These are phyloP conservation scores for Rissa tridactyla DNA, from an alignment of 2,113 vertebrate genomes.

Conservation along the genomic window DNA sequence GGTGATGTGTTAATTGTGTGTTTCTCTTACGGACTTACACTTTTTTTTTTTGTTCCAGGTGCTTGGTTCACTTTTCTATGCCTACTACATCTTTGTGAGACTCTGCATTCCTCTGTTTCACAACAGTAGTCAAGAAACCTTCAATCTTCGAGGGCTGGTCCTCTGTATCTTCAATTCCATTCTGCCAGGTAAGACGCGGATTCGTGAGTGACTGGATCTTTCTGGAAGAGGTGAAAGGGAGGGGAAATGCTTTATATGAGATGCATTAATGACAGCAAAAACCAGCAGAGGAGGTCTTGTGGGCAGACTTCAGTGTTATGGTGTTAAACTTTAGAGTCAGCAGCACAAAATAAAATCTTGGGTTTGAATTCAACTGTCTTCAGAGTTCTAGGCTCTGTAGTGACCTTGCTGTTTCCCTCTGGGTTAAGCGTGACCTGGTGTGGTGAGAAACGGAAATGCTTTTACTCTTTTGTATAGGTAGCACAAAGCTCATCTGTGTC, in stretches of 20 bases:
- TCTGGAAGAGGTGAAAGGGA: not conserved
- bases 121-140: constrained; percentile 86
- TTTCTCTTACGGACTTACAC: not conserved
- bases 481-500: not conserved
- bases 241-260: not conserved
- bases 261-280: not conserved
- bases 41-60: constrained; percentile 72
- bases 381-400: not conserved
- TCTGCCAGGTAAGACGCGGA: constrained; percentile 82
- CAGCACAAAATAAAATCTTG: not conserved
- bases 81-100: constrained; percentile 92
- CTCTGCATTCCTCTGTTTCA: constrained; percentile 89
- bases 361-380: not conserved
- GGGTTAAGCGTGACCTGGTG: not conserved
- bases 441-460: not conserved
- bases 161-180: constrained; percentile 96
- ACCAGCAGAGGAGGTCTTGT: not conserved
- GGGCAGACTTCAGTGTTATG: not conserved
- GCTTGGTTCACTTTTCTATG: constrained; percentile 90
- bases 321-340: not conserved
- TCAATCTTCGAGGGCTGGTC: constrained; percentile 87
- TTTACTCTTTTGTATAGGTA: not conserved
- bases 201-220: not conserved
- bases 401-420: not conserved
- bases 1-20: not conserved